Evolutionary conservation across 2,113 vertebrate species (phyloP).

Genomic region (Gymnobelideus leadbeateri): DNA sequence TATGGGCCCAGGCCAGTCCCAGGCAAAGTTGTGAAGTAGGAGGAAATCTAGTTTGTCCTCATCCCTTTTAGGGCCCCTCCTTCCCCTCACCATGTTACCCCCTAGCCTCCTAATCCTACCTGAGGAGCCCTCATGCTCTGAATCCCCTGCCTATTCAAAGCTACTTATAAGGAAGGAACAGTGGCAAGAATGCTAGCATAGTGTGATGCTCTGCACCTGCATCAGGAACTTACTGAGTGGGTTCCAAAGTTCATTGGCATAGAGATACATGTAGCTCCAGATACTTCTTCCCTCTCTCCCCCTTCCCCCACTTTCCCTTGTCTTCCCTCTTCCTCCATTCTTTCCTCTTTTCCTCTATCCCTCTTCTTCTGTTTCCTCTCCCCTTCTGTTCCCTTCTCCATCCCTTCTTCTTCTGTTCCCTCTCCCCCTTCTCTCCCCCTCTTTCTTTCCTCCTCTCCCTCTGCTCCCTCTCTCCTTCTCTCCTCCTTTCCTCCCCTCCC

Average conservation of each 20-base stretch:
- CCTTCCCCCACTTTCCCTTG: too few relatives aligned
- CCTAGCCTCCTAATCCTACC: background rate
- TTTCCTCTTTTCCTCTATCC: background rate
- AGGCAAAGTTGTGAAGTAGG: background rate
- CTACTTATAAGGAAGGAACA: background rate
- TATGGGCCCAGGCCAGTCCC: background rate
- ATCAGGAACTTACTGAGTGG: background rate
- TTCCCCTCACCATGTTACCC: background rate
- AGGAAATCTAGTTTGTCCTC: background rate
- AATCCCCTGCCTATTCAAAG: background rate
- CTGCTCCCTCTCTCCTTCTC: too few relatives aligned
- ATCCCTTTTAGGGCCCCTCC: background rate
- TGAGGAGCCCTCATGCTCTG: background rate
- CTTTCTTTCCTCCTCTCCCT: background rate
- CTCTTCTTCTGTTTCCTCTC: rapidly evolving
- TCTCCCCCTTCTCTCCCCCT: background rate
- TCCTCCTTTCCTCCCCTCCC: background rate
- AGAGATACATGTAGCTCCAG: background rate
- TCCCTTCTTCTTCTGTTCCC: too few relatives aligned
- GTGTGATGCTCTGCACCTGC: background rate
- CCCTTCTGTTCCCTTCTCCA: too few relatives aligned
- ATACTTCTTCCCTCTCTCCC: background rate
- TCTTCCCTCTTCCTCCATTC: too few relatives aligned
- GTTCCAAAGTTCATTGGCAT: background rate
- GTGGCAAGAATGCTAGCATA: background rate